phyloP scores from a whole-genome alignment of 2,113 vertebrate genomes.

The Lethenteron reissneri region DNA sequence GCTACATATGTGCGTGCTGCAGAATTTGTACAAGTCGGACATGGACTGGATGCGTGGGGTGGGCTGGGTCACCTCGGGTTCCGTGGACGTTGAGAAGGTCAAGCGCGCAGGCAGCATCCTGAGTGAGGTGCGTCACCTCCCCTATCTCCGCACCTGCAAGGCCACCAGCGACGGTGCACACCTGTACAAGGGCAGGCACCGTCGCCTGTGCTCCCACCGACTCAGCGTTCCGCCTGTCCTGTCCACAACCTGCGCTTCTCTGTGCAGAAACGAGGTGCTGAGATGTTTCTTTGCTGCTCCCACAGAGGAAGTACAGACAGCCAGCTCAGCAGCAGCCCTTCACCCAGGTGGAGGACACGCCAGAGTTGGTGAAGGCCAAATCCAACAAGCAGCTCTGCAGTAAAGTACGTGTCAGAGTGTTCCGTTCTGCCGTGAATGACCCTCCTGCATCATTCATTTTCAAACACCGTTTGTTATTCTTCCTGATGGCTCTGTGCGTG shows the following conservation, averaged over 20 bases:
- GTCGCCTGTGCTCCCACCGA: no score
- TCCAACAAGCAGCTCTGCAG: not conserved
- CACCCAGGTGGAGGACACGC: slow-evolving; percentile 1
- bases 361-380: slow-evolving; percentile 3
- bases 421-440: no score
- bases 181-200: no score
- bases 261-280: no score
- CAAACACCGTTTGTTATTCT: no score
- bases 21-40: slow-evolving; percentile 48
- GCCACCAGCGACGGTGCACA: slow-evolving; percentile 29
- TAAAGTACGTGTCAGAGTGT: not conserved
- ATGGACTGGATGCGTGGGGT: slow-evolving; percentile 45
- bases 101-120: slow-evolving; percentile 38
- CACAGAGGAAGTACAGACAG: slow-evolving; percentile 1
- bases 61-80: slow-evolving; percentile 65
- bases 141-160: slow-evolving; percentile 44
- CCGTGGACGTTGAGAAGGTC: slow-evolving; percentile 50
- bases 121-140: slow-evolving; percentile 50
- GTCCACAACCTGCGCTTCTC: no score
- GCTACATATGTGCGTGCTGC: no score
- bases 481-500: not conserved
- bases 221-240: no score
- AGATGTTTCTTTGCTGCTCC: not conserved
- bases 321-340: slow-evolving; percentile 1
- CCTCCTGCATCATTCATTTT: no score